Evolutionary conservation across 1,140 invertebrate genomes (phyloP).

Genomic region (Zophobas morio): DNA sequence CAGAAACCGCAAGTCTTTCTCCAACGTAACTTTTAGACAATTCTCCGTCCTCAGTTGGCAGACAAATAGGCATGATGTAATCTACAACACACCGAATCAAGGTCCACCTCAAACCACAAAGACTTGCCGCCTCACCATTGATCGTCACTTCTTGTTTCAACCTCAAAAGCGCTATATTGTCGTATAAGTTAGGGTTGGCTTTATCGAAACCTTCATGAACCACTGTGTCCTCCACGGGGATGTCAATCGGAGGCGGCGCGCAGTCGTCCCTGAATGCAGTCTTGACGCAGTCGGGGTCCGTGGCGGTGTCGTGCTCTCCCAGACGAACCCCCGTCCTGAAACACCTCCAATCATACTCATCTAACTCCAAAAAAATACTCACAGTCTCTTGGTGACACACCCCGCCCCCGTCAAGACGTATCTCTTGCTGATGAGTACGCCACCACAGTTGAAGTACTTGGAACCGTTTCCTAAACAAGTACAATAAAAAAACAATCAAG

Average conservation of each 20-base stretch:
- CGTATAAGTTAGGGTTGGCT: slow-evolving; percentile 71
- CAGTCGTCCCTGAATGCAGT: slow-evolving; percentile 67
- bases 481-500: no score
- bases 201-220: slow-evolving; percentile 79
- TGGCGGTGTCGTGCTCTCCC: slow-evolving; percentile 75
- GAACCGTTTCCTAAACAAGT: slow-evolving; percentile 18
- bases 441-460: slow-evolving; percentile 67
- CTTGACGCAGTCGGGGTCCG: slow-evolving; percentile 71
- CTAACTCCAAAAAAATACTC: slow-evolving; percentile 56
- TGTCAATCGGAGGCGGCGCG: slow-evolving; percentile 72
- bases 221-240: slow-evolving; percentile 75
- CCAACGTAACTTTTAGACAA: slow-evolving; percentile 68
- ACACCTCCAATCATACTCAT: neutral
- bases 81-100: slow-evolving; percentile 64
- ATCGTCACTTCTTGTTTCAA: slow-evolving; percentile 74
- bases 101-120: neutral
- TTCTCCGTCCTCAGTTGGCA: slow-evolving; percentile 73
- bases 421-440: slow-evolving; percentile 72
- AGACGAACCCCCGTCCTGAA: slow-evolving; percentile 71
- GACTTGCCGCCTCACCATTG: slow-evolving; percentile 65
- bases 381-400: slow-evolving; percentile 77
- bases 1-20: slow-evolving; percentile 78
- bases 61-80: slow-evolving; percentile 85
- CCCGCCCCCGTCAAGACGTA: slow-evolving; percentile 87
- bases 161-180: slow-evolving; percentile 85